Evolutionary conservation across 1,140 invertebrate genomes (phyloP), one percentile per base, ranked within the genome.

Genomic region (Cotesia typhae): DNA sequence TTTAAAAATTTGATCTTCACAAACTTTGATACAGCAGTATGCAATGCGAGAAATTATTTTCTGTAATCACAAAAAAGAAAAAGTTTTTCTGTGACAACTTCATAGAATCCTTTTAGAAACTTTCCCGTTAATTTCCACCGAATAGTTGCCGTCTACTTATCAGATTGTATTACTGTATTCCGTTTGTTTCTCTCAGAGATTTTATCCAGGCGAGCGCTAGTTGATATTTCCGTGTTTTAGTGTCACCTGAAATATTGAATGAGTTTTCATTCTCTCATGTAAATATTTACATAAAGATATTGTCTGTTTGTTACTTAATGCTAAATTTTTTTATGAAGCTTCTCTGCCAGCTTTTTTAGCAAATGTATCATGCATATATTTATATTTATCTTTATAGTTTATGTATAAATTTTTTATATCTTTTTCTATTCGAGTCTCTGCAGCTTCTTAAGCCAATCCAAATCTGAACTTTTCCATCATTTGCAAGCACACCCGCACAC

Each of bases 311-410:
- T 61, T 64, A 28, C 20, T 53, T 63, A 20, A 35, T 51, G 4
- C 7, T 41, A 7, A 6, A 41, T 4, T 38, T 12, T 12, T 17
- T 9, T 41, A n/a, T 64, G 35, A 9, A 61, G 1, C 35, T 61
- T 36, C 5, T 10, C 17, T 41, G 10, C 2, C 2, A 67, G 47
- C n/a, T 51, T 52, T 67, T 67, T 20, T 67, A 35, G 36, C 14
- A 9, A 14, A 36, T 65, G 12, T 35, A 12, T 61, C 35, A 12
- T 12, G 20, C 60, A 35, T 35, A 47, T 1, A 38, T 65, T 47
- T 65, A 47, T 47, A 47, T 38, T 65, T 36, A 38, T 65, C 63
- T 65, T 4, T 41, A 14, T 38, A 37, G 60, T 36, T 63, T 47
- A 47, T 47, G 10, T 41, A 41, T 47, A 47, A 9, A 47, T 47